These are phyloP conservation scores for Caranx melampygus DNA, from an alignment of 2,113 vertebrate species.

Conservation along the genomic window DNA sequence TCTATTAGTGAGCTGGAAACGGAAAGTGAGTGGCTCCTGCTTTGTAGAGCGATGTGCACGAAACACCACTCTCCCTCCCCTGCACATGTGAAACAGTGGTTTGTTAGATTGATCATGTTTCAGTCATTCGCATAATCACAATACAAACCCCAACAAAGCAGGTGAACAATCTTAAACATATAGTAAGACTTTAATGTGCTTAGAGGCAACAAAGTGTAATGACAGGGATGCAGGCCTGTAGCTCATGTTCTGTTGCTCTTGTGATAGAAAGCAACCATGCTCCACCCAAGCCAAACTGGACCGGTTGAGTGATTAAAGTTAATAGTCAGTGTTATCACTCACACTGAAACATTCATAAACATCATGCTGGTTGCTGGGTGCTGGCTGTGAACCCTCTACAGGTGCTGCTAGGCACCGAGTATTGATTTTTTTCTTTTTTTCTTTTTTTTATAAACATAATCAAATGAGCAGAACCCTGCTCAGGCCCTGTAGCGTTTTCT, in stretches of 20 bases:
- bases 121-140: background rate
- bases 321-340: conserved; percentile 27
- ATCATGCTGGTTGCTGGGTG: conserved; percentile 24
- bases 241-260: background rate
- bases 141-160: background rate
- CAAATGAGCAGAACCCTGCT: too few relatives aligned
- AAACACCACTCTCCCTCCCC: background rate
- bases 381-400: background rate
- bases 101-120: background rate
- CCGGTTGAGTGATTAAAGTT: conserved; percentile 30
- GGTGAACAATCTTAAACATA: background rate
- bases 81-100: background rate
- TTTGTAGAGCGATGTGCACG: background rate
- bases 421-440: too few relatives aligned
- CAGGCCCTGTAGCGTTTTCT: too few relatives aligned
- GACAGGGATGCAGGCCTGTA: background rate
- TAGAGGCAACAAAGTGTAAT: background rate
- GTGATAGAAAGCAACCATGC: conserved; percentile 13
- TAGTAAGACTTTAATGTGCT: background rate
- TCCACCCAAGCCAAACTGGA: background rate
- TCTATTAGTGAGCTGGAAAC: conserved; percentile 17
- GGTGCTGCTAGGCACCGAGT: too few relatives aligned
- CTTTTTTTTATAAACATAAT: too few relatives aligned
- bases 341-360: conserved; percentile 39
- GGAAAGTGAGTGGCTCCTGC: background rate